phyloP scores from a whole-genome alignment of 2,888 invertebrate genomes.

The Polydrusus tereticollis region DNA sequence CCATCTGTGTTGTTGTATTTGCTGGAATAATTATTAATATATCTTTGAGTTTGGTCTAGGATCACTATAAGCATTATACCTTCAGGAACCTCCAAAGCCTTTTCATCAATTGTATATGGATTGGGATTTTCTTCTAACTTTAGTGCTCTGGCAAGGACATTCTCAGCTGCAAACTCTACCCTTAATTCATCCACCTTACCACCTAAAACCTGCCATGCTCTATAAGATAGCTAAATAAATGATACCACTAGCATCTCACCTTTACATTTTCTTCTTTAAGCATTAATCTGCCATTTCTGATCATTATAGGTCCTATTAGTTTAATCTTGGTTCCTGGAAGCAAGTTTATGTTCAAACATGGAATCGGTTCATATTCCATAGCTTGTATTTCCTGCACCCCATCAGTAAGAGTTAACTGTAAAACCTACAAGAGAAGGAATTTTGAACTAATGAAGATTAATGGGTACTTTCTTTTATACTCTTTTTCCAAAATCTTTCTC shows the following conservation, averaged over 20 bases:
- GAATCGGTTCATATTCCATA: conserved; percentile 78
- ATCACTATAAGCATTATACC: conserved; percentile 10
- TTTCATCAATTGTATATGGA: conserved; percentile 61
- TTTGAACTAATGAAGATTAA: background rate
- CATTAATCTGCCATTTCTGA: conserved; percentile 78
- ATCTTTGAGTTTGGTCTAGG: too few relatives aligned
- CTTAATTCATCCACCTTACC: conserved; percentile 79
- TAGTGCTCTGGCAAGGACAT: conserved; percentile 72
- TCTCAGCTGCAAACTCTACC: conserved; percentile 72
- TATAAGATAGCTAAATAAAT: too few relatives aligned
- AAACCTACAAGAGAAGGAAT: conserved; percentile 66
- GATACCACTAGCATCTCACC: conserved; percentile 23
- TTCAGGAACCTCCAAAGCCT: conserved; percentile 42
- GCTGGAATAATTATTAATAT: conserved; percentile 14
- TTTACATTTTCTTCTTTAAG: conserved; percentile 73
- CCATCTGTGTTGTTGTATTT: background rate
- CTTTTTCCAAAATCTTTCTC: conserved; percentile 71
- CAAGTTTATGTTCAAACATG: conserved; percentile 71
- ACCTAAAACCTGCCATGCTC: conserved; percentile 75
- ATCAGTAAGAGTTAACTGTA: conserved; percentile 80
- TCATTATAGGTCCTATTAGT: conserved; percentile 78
- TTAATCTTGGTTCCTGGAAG: conserved; percentile 76
- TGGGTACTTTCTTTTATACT: conserved; percentile 57
- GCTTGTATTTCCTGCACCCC: conserved; percentile 78
- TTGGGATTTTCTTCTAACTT: conserved; percentile 69